Evolutionary conservation across 2,888 invertebrate species (phyloP).

Genomic region (Synanthedon tipuliformis): DNA sequence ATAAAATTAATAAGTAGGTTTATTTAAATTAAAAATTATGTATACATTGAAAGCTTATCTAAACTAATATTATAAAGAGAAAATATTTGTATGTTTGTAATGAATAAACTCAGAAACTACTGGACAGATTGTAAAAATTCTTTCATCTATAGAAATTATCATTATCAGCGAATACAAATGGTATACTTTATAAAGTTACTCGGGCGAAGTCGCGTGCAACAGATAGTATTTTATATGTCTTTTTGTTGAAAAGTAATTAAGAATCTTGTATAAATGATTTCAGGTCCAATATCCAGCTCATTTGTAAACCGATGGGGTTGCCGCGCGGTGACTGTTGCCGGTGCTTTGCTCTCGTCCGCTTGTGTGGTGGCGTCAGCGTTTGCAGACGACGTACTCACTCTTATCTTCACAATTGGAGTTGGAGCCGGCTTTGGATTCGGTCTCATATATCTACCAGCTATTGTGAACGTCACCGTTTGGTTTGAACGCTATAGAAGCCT

Average conservation of each 20-base stretch:
- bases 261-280: conserved; percentile 16
- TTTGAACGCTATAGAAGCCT: conserved; percentile 94
- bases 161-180: too few species aligned
- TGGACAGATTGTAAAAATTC: too few species aligned
- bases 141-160: too few species aligned
- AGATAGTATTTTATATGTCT: too few species aligned
- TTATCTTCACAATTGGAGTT: conserved; percentile 95
- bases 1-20: too few species aligned
- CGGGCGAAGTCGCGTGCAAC: too few species aligned
- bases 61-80: too few species aligned
- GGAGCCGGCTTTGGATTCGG: conserved; percentile 96
- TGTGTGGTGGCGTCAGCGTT: conserved; percentile 86
- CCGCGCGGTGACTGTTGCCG: conserved; percentile 88
- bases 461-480: conserved; percentile 97
- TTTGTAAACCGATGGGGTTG: conserved; percentile 97
- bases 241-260: background rate
- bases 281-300: conserved; percentile 95
- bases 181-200: too few species aligned
- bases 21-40: too few species aligned
- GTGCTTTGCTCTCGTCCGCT: conserved; percentile 80
- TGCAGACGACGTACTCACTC: conserved; percentile 83
- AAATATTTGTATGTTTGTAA: too few species aligned
- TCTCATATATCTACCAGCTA: conserved; percentile 96
- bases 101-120: too few species aligned
- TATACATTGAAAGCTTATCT: too few species aligned